phyloP scores from a whole-genome alignment of 1,140 invertebrate genomes.

The Drosophila pseudoobscura region DNA sequence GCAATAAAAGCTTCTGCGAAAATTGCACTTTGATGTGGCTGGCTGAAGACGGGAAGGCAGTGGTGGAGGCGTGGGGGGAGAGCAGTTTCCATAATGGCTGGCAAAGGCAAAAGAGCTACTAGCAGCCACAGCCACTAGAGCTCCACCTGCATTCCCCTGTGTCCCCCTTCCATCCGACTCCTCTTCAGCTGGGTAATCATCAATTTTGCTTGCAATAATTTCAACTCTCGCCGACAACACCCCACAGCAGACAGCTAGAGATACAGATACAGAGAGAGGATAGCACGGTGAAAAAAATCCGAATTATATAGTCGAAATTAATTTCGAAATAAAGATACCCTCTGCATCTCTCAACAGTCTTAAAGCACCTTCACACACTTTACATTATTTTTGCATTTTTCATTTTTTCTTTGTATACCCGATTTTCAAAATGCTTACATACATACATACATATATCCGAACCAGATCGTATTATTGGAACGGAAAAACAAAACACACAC shows the following conservation, averaged over 20 bases:
- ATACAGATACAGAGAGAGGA: slow-evolving; percentile 2
- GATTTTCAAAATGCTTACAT: too few species aligned
- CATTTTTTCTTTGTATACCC: too few species aligned
- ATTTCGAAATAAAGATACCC: too few species aligned
- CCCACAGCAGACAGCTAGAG: too few species aligned
- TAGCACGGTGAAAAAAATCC: background rate
- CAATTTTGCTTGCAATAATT: slow-evolving; percentile 32
- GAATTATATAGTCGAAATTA: too few species aligned
- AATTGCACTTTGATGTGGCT: slow-evolving; percentile 44
- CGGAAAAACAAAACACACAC: too few species aligned
- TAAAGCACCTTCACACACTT: too few species aligned
- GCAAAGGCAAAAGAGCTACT: slow-evolving; percentile 1
- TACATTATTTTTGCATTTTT: too few species aligned
- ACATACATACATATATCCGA: too few species aligned
- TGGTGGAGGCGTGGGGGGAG: too few species aligned
- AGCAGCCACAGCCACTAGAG: slow-evolving; percentile 1
- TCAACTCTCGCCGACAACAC: background rate
- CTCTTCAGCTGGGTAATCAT: slow-evolving; percentile 28
- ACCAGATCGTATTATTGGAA: too few species aligned
- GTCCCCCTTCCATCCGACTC: slow-evolving; percentile 8
- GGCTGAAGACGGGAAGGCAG: background rate
- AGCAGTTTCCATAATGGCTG: slow-evolving; percentile 10
- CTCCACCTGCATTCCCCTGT: background rate
- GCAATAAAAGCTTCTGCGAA: slow-evolving; percentile 44
- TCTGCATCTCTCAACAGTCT: too few species aligned